These are phyloP conservation scores for Crossaster papposus DNA, from an alignment of 53 echinoderm and acorn worm genomes.

Conservation along the genomic window DNA sequence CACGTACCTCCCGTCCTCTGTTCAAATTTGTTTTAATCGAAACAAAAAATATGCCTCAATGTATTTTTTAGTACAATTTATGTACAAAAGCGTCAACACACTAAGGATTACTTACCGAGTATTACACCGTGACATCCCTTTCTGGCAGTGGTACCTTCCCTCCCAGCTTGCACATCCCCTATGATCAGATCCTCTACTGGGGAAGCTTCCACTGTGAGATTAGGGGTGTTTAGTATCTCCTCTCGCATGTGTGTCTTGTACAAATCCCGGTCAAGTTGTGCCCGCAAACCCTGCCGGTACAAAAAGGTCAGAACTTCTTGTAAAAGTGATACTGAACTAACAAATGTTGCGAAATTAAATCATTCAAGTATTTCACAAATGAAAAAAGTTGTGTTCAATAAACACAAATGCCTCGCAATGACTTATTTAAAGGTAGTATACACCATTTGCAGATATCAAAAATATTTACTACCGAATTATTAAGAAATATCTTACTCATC, in stretches of 20 bases:
- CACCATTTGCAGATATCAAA: too few relatives aligned
- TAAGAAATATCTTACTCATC: too few relatives aligned
- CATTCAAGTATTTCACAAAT: too few relatives aligned
- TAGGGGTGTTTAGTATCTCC: slow-evolving; percentile 88
- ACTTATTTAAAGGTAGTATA: too few relatives aligned
- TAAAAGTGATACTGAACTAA: neutral
- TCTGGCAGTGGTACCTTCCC: slow-evolving; percentile 39
- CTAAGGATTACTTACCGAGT: slow-evolving; percentile 68
- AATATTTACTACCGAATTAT: too few relatives aligned
- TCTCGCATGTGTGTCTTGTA: slow-evolving; percentile 93
- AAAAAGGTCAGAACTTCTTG: neutral
- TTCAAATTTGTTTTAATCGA: neutral
- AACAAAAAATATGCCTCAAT: neutral
- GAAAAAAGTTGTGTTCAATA: too few relatives aligned
- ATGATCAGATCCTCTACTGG: slow-evolving; percentile 90
- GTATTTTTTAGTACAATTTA: too few relatives aligned
- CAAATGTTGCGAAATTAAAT: neutral
- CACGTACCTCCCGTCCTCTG: slow-evolving; percentile 83
- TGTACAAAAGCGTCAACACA: neutral
- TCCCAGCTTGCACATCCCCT: slow-evolving; percentile 41
- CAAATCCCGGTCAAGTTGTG: slow-evolving; percentile 92
- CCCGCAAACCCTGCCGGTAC: slow-evolving; percentile 77
- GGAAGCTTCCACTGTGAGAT: slow-evolving; percentile 81
- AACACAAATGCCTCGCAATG: too few relatives aligned
- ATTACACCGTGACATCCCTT: slow-evolving; percentile 83